Base-by-base conservation (phyloP, 1,140 invertebrate genomes). In the Pemphigus obesinymphae region DNA sequence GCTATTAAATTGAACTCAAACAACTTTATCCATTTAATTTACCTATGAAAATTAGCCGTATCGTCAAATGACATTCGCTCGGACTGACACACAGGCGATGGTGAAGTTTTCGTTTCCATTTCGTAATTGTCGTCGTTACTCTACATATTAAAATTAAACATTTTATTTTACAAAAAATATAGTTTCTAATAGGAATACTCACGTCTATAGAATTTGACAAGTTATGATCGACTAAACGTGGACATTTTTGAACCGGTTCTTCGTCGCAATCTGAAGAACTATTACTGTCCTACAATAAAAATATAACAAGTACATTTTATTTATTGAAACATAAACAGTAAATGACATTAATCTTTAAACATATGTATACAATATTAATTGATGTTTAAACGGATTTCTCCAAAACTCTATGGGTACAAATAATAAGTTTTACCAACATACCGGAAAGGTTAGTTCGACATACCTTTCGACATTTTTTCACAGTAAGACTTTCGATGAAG, bases 211-310 rank as follows among this genome's bases (percentile, higher is more conserved):
- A 31, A 73, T 50, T 31, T 29, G 70, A 48, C 43, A 50, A 31
- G 1, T 48, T 50, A 31, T 48, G 15, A 73, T 83, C 82, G 84
- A 88, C 88, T 15, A 92, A 87, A 37, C 91, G 87, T n/a, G 90
- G 90, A 82, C 91, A 90, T 85, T 93, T 93, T 82, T 89, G 88
- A 50, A 91, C 90, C 45, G 92, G 92, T 85, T 92, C 91, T 87
- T 92, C 91, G 88, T 92, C 91, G 85, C 90, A 91, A 83, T 91
- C 90, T 68, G 82, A 55, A 15, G 61, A 53, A 73, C 61, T 82
- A 37, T 50, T 82, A 1, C 26, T 61, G 17, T 78, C 63, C 53
- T 82, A 68, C 58, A 75, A 61, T 48, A 61, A 11, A 45, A 80
- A 80, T 37, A n/a, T n/a, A n/a, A 61, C n/a, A 45, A 45, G 11